Conservation (phyloP, 2,797 vertebrate species). For the Xenops minutus region DNA sequence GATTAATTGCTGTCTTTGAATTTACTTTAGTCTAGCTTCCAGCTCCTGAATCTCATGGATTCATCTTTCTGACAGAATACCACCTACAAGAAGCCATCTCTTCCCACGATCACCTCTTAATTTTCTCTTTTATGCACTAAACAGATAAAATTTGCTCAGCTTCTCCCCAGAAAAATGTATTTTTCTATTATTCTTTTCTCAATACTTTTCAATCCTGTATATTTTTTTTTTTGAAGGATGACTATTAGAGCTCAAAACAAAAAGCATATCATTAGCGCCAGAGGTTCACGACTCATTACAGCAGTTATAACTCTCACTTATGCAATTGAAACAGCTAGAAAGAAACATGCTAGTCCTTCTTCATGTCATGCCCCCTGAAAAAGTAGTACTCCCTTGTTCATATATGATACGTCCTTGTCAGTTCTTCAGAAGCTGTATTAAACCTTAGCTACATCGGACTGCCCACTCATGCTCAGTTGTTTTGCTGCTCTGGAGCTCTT, state of each 20-base stretch:
- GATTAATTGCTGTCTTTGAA: constrained; percentile 1
- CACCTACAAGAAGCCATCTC: neutral
- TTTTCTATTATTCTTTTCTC: neutral
- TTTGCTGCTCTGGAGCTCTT: neutral
- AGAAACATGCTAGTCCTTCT: neutral
- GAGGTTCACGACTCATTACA: neutral
- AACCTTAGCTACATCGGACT: neutral
- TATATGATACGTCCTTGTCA: neutral
- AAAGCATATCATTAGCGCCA: neutral
- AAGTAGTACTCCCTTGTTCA: neutral
- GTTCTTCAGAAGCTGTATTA: neutral
- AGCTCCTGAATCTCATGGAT: neutral
- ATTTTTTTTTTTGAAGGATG: neutral
- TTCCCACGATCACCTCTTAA: neutral
- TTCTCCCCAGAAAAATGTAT: neutral
- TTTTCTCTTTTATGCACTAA: neutral
- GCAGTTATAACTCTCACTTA: neutral
- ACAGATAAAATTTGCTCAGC: neutral
- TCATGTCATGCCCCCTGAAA: neutral
- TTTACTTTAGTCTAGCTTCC: neutral
- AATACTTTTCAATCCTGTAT: neutral
- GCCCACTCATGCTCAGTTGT: neutral
- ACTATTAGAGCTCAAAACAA: neutral
- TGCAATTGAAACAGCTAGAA: neutral
- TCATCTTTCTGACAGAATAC: constrained; percentile 7